Conservation (phyloP, 2,113 vertebrate species). For the Anguilla japonica region DNA sequence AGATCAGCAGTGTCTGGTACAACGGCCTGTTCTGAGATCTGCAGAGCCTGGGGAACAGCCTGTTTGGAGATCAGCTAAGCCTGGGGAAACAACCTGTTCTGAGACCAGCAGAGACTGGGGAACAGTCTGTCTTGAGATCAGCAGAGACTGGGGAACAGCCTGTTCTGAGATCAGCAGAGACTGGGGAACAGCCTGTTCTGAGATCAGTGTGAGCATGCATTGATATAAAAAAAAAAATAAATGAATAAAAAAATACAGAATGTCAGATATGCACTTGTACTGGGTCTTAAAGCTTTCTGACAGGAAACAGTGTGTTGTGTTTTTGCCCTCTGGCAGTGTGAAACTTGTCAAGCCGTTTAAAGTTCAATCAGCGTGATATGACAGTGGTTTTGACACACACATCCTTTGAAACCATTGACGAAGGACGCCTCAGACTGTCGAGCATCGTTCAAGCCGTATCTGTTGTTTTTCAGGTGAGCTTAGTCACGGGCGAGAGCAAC, state of each 20-base stretch:
- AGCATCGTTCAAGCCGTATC: slow-evolving; percentile 34
- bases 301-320: neutral
- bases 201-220: slow-evolving; percentile 8
- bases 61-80: too few species aligned
- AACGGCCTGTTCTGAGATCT: too few species aligned
- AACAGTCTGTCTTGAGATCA: slow-evolving; percentile 18
- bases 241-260: neutral
- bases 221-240: neutral
- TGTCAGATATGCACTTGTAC: slow-evolving; percentile 10
- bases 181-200: slow-evolving; percentile 28
- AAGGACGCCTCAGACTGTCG: slow-evolving; percentile 43
- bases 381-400: slow-evolving; percentile 40
- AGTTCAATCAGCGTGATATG: slow-evolving; percentile 46
- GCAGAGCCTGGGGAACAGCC: too few species aligned
- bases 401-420: slow-evolving; percentile 53
- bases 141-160: neutral
- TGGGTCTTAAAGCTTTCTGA: slow-evolving; percentile 18
- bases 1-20: too few species aligned
- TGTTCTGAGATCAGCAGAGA: slow-evolving; percentile 7
- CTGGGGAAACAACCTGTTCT: too few species aligned
- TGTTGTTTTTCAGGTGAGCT: neutral
- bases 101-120: neutral
- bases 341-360: slow-evolving; percentile 49
- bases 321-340: slow-evolving; percentile 36
- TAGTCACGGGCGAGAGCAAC: neutral